A percentile compares a stretch with the other conserved stretches of the same genome.
Evolutionary conservation across 2,113 vertebrate genomes (phyloP).

Genomic region (Strigops habroptila): DNA sequence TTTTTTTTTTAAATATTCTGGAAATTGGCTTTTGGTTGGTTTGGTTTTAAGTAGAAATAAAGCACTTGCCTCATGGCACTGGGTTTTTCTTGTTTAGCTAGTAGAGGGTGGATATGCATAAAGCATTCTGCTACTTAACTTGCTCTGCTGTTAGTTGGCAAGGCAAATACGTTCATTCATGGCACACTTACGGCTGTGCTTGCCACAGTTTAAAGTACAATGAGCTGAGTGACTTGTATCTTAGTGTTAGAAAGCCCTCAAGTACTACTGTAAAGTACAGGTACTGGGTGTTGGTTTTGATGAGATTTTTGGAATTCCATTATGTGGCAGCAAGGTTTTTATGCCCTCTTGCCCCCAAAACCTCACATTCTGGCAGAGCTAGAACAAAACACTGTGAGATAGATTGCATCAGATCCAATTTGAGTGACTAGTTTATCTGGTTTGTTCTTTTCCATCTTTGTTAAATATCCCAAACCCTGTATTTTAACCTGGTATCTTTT

Average conservation of each 20-base stretch:
- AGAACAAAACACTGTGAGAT: not conserved
- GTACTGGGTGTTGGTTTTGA: not conserved
- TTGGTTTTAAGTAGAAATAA: not conserved
- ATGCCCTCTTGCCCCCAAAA: not conserved
- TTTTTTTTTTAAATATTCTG: not conserved
- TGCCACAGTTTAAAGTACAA: conserved; percentile 80
- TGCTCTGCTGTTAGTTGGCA: conserved; percentile 78
- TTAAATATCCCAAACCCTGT: not conserved
- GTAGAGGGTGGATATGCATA: not conserved
- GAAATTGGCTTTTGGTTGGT: not conserved
- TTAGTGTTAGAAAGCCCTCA: not conserved
- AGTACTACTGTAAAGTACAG: not conserved
- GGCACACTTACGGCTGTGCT: conserved; percentile 80
- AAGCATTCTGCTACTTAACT: conserved; percentile 59
- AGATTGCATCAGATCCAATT: not conserved
- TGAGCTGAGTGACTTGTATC: conserved; percentile 79
- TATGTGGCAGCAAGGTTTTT: not conserved
- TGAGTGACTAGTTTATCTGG: not conserved
- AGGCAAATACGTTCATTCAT: conserved; percentile 74
- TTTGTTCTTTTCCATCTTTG: not conserved
- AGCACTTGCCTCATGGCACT: not conserved
- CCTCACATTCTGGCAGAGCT: not conserved
- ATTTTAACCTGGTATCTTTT: not conserved
- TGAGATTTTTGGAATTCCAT: not conserved
- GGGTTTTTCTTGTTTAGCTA: not conserved